Base-by-base conservation (phyloP, 2,113 vertebrate genomes). In the Carassius carassius region DNA sequence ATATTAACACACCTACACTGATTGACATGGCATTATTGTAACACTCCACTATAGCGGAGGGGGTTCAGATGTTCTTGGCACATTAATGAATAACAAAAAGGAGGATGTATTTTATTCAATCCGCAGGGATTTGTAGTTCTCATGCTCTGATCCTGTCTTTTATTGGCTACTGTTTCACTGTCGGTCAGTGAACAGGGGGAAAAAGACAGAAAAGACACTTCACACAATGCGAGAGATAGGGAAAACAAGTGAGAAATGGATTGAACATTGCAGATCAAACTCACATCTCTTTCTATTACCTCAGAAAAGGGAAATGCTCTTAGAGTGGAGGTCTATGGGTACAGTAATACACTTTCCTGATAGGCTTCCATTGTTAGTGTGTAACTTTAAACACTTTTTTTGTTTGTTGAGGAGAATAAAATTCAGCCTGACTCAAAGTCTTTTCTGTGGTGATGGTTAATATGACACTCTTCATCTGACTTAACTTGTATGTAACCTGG, bases 41-140 rank as follows among this genome's bases (percentile, higher is more conserved):
- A 78, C 78, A 35, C 65, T 75, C 72, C 84, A 88, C 65, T 85
- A 19, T 70, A 87, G 84, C 41, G 79, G 81, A 82, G 67, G 0
- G 72, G 75, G 16, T 44, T 85, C 81, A 85, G 86, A 85, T 83
- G 51, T 63, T 83, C 56, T 17, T 23, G 25, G 3, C 82, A 84
- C 81, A 82, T 84, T 85, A 86, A 90, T 89, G 84, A 88, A 84
- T 86, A 87, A 88, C 88, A 77, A 89, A 37, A 32, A 86, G 35
- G 82, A 10, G 73, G 62, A 82, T 65, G 67, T 37, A 82, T 19
- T 11, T 32, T 87, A 37, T 56, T 60, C 76, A 67, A 69, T 84
- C 44, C 58, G 6, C 49, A 67, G 81, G 70, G 83, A 84, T 17
- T 63, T 75, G 67, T 81, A 54, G 47, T 81, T 69, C 76, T 63